phyloP scores from a whole-genome alignment of 2,113 vertebrate genomes.

The Prochilodus magdalenae region DNA sequence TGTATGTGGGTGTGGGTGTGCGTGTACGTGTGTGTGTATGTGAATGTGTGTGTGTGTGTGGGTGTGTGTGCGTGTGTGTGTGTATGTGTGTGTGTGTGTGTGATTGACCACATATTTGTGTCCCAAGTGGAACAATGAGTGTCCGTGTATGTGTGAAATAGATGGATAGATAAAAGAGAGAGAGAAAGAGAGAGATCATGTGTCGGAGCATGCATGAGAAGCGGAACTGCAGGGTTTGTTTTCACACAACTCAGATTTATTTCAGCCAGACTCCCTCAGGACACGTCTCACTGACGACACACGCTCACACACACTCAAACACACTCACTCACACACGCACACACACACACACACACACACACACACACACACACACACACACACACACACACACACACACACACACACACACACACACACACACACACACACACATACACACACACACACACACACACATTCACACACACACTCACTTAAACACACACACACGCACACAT shows the following conservation, averaged over 20 bases:
- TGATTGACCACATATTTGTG: conserved; percentile 30
- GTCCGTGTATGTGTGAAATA: conserved; percentile 28
- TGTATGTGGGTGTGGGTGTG: conserved; percentile 14
- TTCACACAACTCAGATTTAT: conserved; percentile 44
- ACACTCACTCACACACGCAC: conserved; percentile 30
- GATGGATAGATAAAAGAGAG: conserved; percentile 34
- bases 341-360: conserved; percentile 38
- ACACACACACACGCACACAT: too few species aligned
- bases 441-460: too few species aligned
- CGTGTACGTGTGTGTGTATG: conserved; percentile 26
- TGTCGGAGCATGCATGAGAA: conserved; percentile 43
- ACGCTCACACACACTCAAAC: conserved; percentile 48
- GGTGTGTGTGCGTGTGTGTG: conserved; percentile 10
- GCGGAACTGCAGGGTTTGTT: conserved; percentile 53
- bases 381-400: too few species aligned
- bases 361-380: conserved; percentile 51
- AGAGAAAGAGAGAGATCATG: conserved; percentile 19
- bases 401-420: too few species aligned
- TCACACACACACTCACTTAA: too few species aligned
- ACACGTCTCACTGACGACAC: conserved; percentile 43
- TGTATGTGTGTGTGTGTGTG: conserved; percentile 12
- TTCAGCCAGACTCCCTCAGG: conserved; percentile 48
- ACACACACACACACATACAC: too few species aligned
- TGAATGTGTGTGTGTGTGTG: conserved; percentile 11
- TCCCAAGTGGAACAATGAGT: conserved; percentile 12